Conservation (phyloP, 2,113 vertebrate species). For the Platysteira castanea region DNA sequence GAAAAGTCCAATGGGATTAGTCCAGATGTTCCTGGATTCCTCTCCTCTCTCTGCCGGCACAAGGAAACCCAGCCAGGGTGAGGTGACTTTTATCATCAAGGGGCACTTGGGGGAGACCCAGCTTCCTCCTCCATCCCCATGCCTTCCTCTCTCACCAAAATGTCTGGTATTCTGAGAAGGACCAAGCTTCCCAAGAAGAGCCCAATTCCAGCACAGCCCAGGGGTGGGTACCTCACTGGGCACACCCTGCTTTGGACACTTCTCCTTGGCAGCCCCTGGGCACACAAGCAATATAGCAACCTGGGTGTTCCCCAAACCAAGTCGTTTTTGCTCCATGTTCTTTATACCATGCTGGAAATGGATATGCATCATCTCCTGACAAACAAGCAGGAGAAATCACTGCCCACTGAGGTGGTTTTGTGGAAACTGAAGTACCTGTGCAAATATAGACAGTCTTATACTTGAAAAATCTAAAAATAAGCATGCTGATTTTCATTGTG, state of each 20-base stretch:
- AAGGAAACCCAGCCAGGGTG: not conserved
- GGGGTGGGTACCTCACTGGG: not conserved
- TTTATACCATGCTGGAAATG: not conserved
- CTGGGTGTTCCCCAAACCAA: not conserved
- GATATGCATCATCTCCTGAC: not conserved
- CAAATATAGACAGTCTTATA: not conserved
- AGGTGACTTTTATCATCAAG: not conserved
- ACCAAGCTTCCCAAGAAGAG: not conserved
- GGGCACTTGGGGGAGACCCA: not conserved
- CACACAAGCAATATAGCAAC: not conserved
- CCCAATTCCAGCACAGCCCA: not conserved
- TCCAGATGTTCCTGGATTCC: not conserved
- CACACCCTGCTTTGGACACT: not conserved
- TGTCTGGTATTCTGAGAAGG: not conserved
- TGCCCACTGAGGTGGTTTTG: not conserved
- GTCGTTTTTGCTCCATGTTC: fast-evolving
- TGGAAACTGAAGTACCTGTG: not conserved
- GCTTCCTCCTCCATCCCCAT: not conserved
- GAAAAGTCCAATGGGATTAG: not conserved
- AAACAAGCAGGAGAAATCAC: not conserved
- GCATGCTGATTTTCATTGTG: not conserved
- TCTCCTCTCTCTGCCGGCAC: not conserved
- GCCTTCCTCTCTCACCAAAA: not conserved
- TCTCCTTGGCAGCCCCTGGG: not conserved
- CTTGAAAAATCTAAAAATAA: not conserved